Conservation (phyloP, 2,888 invertebrate species). For the Maniola hyperantus region DNA sequence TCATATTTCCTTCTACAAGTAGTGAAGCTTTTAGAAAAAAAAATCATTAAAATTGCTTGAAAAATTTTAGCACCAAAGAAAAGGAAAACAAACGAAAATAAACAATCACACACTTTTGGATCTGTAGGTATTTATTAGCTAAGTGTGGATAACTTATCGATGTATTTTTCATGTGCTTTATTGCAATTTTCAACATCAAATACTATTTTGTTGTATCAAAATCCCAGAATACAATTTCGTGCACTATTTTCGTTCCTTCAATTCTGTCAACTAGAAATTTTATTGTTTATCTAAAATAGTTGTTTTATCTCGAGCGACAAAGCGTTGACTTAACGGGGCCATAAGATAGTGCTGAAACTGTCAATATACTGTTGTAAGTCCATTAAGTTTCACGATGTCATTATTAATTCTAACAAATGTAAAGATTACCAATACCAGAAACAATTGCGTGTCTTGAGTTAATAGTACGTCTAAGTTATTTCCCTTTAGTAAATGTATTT, state of each 20-base stretch:
- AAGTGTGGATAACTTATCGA: too few species aligned
- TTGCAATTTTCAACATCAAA: background rate
- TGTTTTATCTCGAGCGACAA: constrained; percentile 32
- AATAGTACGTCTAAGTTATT: too few species aligned
- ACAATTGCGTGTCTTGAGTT: background rate
- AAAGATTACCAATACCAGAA: background rate
- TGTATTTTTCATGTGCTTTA: background rate
- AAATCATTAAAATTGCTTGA: too few species aligned
- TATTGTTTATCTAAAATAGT: constrained; percentile 30
- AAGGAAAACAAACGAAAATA: too few species aligned
- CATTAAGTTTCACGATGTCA: constrained; percentile 11
- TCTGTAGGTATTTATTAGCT: too few species aligned
- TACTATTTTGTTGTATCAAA: background rate
- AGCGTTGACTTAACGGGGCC: constrained; percentile 32
- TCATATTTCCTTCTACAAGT: too few species aligned
- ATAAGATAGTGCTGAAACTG: constrained; percentile 26
- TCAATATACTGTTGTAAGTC: constrained; percentile 22
- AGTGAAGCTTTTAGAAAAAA: too few species aligned
- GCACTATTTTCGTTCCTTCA: constrained; percentile 2
- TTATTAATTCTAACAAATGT: background rate
- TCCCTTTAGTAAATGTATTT: too few species aligned
- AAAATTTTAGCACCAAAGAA: too few species aligned
- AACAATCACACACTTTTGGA: too few species aligned
- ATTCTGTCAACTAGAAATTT: constrained; percentile 17
- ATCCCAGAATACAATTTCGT: constrained; percentile 2